Evolutionary conservation across 2,113 vertebrate species (phyloP), one percentile per base, ranked within the genome.

Genomic region (Salvelinus alpinus): DNA sequence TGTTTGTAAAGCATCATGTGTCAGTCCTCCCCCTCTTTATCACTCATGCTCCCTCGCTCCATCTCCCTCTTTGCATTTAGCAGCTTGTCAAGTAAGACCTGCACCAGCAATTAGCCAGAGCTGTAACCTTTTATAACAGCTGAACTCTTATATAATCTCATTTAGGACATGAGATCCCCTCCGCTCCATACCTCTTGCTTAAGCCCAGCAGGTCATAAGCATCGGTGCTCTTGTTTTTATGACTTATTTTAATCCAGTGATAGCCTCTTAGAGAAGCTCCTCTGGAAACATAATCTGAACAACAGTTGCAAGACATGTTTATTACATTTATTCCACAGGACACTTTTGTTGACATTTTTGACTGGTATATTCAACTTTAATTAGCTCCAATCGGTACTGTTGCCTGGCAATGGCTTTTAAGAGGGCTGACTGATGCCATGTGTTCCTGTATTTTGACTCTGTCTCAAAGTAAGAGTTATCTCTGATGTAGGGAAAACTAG

Each of bases 11-110:
- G 1, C 88, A 90, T 95, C 87, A 78, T 29, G 78, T 95, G 93
- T 92, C 93, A 70, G 81, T 78, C 71, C 86, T 27, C 72, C 72
- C 60, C 25, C 20, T 57, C 22, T 48, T 47, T 87, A 72, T 90
- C 83, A 22, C 38, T 68, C 24, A 73, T 65, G 5, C 64, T 54
- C 71, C 51, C 44, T 68, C 27, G 5, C 48, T 18, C 57, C 22
- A 2, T 54, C 18, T 29, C 62, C 24, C 59, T 86, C 72, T 89
- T 83, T 88, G 69, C 91, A 91, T 92, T 94, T 94, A 94, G 88
- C 90, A 92, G 88, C 84, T 92, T 92, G 90, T 94, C 94, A 94
- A 93, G 92, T 91, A 83, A 78, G 79, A 91, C 80, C 83, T 85
- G 81, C 86, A 65, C 20, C 72, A 81, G 85, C 86, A 87, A 84